Evolutionary conservation across 2,797 vertebrate genomes (phyloP), one percentile per base, ranked within the genome.

Genomic region (Taeniopygia guttata): DNA sequence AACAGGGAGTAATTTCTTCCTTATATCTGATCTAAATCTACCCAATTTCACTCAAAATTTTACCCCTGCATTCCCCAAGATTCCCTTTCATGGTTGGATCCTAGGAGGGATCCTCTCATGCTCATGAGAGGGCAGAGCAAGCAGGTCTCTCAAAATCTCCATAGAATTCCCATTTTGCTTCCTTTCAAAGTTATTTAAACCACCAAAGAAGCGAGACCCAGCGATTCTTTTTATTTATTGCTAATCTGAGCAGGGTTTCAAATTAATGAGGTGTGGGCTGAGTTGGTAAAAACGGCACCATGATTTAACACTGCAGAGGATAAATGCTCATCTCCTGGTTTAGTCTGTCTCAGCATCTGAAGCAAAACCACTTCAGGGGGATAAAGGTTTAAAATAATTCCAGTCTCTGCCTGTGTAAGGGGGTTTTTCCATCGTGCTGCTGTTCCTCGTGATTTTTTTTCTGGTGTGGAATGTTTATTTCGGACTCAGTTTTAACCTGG

Each of bases 61-160:
- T 38, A 9, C 8, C 46, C 55, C 18, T 74, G 25, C 4, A 0
- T 51, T 66, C 43, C 34, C 16, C 1, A 1, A 30, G 34, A 25
- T 73, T n/a, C n/a, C 29, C 29, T 63, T 54, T 54, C 27, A 7
- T 54, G 22, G 17, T 9, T 70, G 56, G 22, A 27, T 43, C 25
- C 46, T 30, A 4, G 34, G 32, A 45, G 5, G 55, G 29, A 40
- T n/a, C 29, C 29, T 59, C 45, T 59, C 43, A 14, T 25, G 48
- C 4, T 34, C 2, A 4, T 2, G 2, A 42, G 34, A 34, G 64
- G 4, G 1, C 36, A 25, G 56, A 38, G 29, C 79, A 16, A 81
- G 56, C 54, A 32, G 27, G 12, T 30, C 68, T 78, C 38, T 46
- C 89, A 34, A 38, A 51, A 40, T 43, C 64, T 66, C 60, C 17